phyloP scores from a whole-genome alignment of 2,113 vertebrate species.

The Xiphophorus maculatus region DNA sequence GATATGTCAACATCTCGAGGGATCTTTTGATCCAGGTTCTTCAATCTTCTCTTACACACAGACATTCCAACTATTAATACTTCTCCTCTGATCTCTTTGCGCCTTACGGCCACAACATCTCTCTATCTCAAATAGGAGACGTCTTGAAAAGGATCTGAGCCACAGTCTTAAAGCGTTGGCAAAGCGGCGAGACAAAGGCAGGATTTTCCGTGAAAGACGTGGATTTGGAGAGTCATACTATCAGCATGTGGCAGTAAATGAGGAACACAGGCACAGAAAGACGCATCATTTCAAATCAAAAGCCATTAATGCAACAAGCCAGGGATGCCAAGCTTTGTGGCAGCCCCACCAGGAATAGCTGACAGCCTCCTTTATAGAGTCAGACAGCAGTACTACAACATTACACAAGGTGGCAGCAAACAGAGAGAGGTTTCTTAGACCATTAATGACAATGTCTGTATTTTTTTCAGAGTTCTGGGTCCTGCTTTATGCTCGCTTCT shows the following conservation, averaged over 20 bases:
- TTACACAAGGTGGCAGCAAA: background rate
- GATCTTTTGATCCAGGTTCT: conserved; percentile 64
- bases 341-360: background rate
- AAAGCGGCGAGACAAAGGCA: background rate
- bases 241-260: background rate
- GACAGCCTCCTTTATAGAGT: too few species aligned
- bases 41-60: conserved; percentile 28
- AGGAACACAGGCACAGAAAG: background rate
- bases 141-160: conserved; percentile 13
- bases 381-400: background rate
- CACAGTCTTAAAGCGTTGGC: conserved; percentile 1
- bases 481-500: background rate
- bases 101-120: conserved; percentile 26
- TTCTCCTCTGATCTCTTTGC: conserved; percentile 20
- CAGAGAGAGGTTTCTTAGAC: background rate
- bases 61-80: conserved; percentile 50
- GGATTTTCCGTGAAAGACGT: conserved; percentile 18
- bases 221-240: background rate
- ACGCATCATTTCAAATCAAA: background rate
- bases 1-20: conserved; percentile 31
- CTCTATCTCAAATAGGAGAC: conserved; percentile 24
- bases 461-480: background rate
- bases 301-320: background rate
- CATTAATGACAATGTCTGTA: background rate
- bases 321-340: background rate